These are phyloP conservation scores for Ondatra zibethicus DNA, from an alignment of 2,113 vertebrate species.

Conservation along the genomic window DNA sequence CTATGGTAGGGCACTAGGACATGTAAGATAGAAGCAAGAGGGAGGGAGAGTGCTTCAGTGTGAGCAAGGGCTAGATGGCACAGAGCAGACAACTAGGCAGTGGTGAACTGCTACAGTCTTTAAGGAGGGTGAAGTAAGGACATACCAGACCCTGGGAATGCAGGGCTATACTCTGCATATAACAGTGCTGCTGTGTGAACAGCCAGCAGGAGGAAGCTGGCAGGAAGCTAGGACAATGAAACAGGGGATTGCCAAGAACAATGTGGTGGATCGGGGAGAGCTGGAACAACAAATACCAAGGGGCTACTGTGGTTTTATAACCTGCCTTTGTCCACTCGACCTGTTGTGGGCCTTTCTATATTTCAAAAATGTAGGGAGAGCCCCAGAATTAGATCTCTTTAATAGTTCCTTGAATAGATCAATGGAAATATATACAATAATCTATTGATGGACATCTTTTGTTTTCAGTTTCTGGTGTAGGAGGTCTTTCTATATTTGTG, in stretches of 20 bases:
- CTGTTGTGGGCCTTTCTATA: neutral
- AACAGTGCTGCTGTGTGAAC: neutral
- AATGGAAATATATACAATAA: constrained; percentile 33
- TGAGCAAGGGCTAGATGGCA: neutral
- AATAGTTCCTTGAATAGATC: neutral
- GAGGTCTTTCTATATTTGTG: too few species aligned
- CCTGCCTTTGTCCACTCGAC: neutral
- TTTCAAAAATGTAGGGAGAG: constrained; percentile 10
- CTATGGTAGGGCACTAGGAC: neutral
- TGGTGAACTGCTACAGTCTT: neutral
- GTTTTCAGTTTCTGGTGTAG: too few species aligned
- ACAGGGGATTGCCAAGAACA: neutral
- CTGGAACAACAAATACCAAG: neutral
- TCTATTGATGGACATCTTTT: neutral
- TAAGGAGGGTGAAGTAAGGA: too few species aligned
- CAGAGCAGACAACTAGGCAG: neutral
- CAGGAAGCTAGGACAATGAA: neutral
- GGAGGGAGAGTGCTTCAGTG: too few species aligned
- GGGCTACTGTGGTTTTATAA: neutral
- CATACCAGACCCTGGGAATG: neutral
- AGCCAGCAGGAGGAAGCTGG: neutral
- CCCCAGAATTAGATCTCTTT: neutral
- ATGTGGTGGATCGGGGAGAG: neutral
- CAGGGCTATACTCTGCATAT: neutral
- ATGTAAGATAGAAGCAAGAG: neutral